Evolutionary conservation across 2,888 invertebrate genomes (phyloP).

Genomic region (Villa cingulata): DNA sequence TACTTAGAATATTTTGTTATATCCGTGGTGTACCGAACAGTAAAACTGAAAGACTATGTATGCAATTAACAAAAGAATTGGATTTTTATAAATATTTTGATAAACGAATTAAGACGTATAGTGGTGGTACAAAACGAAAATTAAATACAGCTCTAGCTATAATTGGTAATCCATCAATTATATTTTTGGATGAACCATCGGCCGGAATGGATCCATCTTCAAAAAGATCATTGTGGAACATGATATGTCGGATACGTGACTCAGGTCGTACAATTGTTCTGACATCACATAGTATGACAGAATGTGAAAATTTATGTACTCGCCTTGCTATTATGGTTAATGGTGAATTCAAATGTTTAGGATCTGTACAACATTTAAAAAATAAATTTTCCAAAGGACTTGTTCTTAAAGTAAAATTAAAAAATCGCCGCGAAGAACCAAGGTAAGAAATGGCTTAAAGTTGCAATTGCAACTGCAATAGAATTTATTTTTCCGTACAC

Average conservation of each 20-base stretch:
- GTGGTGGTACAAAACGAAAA: slow-evolving; percentile 63
- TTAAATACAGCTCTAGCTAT: slow-evolving; percentile 57
- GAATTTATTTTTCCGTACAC: too few species aligned
- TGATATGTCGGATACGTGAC: slow-evolving; percentile 46
- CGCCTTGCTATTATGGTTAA: slow-evolving; percentile 62
- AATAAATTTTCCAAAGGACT: slow-evolving; percentile 47
- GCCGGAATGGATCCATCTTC: slow-evolving; percentile 40
- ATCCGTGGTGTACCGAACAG: slow-evolving; percentile 40
- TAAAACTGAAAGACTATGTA: slow-evolving; percentile 23
- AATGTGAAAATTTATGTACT: slow-evolving; percentile 63
- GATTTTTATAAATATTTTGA: slow-evolving; percentile 48
- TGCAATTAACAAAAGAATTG: slow-evolving; percentile 38
- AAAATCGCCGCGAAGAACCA: neutral
- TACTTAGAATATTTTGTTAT: slow-evolving; percentile 48
- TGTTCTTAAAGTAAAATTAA: slow-evolving; percentile 36
- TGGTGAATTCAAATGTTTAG: slow-evolving; percentile 52
- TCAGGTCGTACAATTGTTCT: slow-evolving; percentile 56
- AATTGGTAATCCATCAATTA: slow-evolving; percentile 51
- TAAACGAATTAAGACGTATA: slow-evolving; percentile 46
- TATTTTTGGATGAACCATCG: slow-evolving; percentile 56
- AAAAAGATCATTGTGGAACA: slow-evolving; percentile 60
- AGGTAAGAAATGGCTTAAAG: slow-evolving; percentile 39
- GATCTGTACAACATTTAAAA: slow-evolving; percentile 60
- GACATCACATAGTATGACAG: slow-evolving; percentile 69
- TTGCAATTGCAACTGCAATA: too few species aligned